Conservation (phyloP, 2,797 vertebrate species). For the Uromys caudimaculatus region DNA sequence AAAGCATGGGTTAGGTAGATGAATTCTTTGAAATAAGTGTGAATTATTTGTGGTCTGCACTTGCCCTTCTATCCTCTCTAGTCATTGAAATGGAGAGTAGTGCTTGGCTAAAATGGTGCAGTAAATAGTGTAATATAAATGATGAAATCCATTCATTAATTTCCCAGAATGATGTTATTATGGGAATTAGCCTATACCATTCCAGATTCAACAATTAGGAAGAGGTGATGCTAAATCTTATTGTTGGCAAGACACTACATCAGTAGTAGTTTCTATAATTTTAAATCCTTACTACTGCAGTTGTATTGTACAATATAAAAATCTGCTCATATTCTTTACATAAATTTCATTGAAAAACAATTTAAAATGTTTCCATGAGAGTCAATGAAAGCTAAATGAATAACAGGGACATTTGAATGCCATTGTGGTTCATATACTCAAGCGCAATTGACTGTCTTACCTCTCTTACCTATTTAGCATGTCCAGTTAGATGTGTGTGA, state of each 20-base stretch:
- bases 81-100: constrained; percentile 24
- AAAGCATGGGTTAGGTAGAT: constrained; percentile 21
- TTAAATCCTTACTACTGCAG: constrained; percentile 35
- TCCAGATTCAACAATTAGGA: constrained; percentile 60
- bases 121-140: constrained; percentile 46
- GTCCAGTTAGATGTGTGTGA: constrained; percentile 53
- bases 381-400: constrained; percentile 65
- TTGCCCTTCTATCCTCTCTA: constrained; percentile 24
- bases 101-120: constrained; percentile 7
- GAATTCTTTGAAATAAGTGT: constrained; percentile 58
- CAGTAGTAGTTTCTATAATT: constrained; percentile 48
- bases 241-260: constrained; percentile 13
- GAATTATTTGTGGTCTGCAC: constrained; percentile 52
- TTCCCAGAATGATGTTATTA: constrained; percentile 42
- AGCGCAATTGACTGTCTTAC: not conserved
- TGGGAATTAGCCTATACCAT: constrained; percentile 17
- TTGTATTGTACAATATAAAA: constrained; percentile 59
- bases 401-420: constrained; percentile 59
- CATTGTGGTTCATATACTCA: constrained; percentile 40
- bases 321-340: constrained; percentile 43
- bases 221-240: constrained; percentile 42
- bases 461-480: constrained; percentile 43
- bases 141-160: constrained; percentile 49
- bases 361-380: constrained; percentile 55
- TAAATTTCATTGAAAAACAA: constrained; percentile 43